These are phyloP conservation scores for Eristalis pertinax DNA, from an alignment of 2,888 invertebrate genomes.

Conservation along the genomic window DNA sequence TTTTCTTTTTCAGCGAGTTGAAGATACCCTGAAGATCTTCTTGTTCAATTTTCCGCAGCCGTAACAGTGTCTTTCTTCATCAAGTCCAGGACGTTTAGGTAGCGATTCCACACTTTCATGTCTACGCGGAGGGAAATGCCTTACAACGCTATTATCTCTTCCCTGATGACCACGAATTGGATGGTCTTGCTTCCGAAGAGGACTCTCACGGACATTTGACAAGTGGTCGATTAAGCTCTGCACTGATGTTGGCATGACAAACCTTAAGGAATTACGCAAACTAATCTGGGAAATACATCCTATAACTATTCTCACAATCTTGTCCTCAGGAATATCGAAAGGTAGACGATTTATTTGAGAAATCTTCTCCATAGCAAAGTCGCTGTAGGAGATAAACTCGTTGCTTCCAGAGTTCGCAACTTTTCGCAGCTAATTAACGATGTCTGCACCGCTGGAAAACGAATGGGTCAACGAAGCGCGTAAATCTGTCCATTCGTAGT, in stretches of 20 bases:
- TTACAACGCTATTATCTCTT: conserved; percentile 8
- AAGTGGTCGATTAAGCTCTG: conserved; percentile 30
- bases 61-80: too few species aligned
- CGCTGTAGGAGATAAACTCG: too few species aligned
- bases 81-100: not conserved
- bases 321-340: conserved; percentile 46
- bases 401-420: conserved; percentile 39
- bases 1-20: too few species aligned
- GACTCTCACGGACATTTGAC: conserved; percentile 26
- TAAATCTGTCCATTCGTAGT: conserved; percentile 54
- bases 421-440: conserved; percentile 51
- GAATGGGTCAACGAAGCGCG: too few species aligned
- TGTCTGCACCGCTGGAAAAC: too few species aligned
- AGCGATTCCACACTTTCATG: too few species aligned
- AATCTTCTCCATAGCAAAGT: not conserved
- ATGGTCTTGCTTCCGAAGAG: conserved; percentile 14
- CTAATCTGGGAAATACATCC: conserved; percentile 42
- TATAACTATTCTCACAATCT: conserved; percentile 34
- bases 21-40: too few species aligned
- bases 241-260: conserved; percentile 26
- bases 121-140: conserved; percentile 4
- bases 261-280: conserved; percentile 26
- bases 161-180: not conserved
- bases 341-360: conserved; percentile 41
- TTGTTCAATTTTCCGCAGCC: too few species aligned